phyloP scores from a whole-genome alignment of 2,888 invertebrate genomes.

The Drosophila ustulata region DNA sequence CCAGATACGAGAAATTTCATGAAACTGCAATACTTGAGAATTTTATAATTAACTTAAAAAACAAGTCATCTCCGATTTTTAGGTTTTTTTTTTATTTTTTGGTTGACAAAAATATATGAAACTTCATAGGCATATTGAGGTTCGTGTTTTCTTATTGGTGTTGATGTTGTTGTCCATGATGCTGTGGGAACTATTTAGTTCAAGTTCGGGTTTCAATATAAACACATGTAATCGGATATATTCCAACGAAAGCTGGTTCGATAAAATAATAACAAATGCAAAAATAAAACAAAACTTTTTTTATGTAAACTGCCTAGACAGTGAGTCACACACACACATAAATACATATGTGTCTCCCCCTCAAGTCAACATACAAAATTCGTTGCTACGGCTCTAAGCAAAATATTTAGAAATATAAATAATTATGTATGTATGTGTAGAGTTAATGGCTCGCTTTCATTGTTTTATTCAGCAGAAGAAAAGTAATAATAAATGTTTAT shows the following conservation, averaged over 20 bases:
- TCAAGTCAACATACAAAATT: background rate
- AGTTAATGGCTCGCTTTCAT: background rate
- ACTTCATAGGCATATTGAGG: too few relatives aligned
- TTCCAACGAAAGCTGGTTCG: background rate
- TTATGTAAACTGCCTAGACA: background rate
- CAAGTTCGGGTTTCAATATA: background rate
- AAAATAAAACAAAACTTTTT: background rate
- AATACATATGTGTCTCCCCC: background rate
- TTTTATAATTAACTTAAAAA: background rate
- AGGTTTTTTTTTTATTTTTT: too few relatives aligned
- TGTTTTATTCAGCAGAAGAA: background rate
- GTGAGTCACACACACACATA: background rate
- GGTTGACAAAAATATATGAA: too few relatives aligned
- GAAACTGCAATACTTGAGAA: background rate
- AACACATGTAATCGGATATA: background rate
- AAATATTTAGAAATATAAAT: background rate
- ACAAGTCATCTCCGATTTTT: too few relatives aligned
- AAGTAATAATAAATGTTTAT: too few relatives aligned
- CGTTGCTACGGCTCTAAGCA: background rate
- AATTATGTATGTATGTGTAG: background rate
- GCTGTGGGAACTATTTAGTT: background rate
- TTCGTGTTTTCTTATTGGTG: too few relatives aligned
- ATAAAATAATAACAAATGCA: constrained; percentile 1
- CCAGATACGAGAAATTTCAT: background rate
- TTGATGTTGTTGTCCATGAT: background rate